Conservation (phyloP, 2,113 vertebrate species). For the Phaethornis superciliosus region DNA sequence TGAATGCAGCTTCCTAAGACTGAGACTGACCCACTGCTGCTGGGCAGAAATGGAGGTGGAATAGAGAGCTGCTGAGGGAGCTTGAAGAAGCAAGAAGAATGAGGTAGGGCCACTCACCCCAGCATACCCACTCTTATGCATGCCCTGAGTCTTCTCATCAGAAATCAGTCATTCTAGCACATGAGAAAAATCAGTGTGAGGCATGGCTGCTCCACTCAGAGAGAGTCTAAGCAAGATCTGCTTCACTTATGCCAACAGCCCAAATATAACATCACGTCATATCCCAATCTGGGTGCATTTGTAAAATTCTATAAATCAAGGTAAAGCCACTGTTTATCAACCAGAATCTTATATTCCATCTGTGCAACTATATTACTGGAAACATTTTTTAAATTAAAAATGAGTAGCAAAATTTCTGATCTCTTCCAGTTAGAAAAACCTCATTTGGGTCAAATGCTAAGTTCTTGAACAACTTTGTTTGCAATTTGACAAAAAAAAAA, state of each 20-base stretch:
- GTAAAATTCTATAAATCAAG: neutral
- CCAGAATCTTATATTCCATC: neutral
- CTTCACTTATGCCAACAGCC: neutral
- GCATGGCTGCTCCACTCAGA: rapidly evolving
- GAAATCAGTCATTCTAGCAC: neutral
- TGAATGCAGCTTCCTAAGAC: neutral
- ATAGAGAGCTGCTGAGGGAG: neutral
- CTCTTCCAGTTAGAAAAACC: neutral
- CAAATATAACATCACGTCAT: neutral
- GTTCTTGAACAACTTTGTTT: neutral
- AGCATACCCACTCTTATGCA: neutral
- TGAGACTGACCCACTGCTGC: neutral
- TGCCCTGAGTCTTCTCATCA: neutral
- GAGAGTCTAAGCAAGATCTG: neutral
- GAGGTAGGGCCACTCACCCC: rapidly evolving
- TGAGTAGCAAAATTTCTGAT: neutral
- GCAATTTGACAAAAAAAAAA: neutral
- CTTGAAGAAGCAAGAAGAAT: neutral
- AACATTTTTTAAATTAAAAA: neutral
- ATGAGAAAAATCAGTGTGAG: neutral
- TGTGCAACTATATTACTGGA: neutral
- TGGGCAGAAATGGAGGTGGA: too few relatives aligned
- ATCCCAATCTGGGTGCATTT: neutral
- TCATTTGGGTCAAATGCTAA: neutral
- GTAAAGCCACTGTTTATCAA: neutral